Evolutionary conservation across 37 sponge, comb jelly and placozoan species (phyloP).

Genomic region (Diacarnus erythraeanus): DNA sequence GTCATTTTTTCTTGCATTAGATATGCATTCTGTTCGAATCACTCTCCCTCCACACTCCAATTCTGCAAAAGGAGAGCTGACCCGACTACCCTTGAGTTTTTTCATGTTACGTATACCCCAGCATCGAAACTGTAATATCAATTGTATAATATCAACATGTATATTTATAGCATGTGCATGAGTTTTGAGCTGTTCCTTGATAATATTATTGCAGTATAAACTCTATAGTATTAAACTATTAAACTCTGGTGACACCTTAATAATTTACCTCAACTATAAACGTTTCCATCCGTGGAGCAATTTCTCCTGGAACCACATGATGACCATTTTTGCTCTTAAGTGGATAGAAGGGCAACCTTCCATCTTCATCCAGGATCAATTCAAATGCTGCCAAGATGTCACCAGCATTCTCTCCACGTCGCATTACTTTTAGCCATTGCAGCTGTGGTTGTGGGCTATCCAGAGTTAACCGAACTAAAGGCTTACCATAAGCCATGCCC

Average conservation of each 20-base stretch:
- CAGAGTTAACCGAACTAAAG: neutral
- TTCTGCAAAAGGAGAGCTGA: slow-evolving; percentile 80
- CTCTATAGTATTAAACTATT: too few relatives aligned
- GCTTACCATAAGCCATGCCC: slow-evolving; percentile 23
- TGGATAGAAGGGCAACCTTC: slow-evolving; percentile 66
- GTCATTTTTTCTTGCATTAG: slow-evolving; percentile 73
- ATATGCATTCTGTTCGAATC: slow-evolving; percentile 58
- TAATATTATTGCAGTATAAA: too few relatives aligned
- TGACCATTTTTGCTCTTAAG: slow-evolving; percentile 33
- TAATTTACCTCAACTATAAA: too few relatives aligned
- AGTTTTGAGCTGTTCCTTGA: too few relatives aligned
- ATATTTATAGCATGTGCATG: too few relatives aligned
- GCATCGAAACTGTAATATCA: slow-evolving; percentile 74
- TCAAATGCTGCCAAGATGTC: slow-evolving; percentile 91
- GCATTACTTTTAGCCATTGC: slow-evolving; percentile 68
- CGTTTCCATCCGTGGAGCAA: too few relatives aligned
- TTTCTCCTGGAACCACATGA: too few relatives aligned
- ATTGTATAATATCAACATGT: too few relatives aligned
- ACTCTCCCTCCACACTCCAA: slow-evolving; percentile 84
- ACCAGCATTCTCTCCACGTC: slow-evolving; percentile 67
- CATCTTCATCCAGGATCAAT: slow-evolving; percentile 78
- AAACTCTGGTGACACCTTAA: too few relatives aligned
- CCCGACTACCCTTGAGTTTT: slow-evolving; percentile 73
- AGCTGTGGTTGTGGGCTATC: slow-evolving; percentile 51
- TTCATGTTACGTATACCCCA: slow-evolving; percentile 99